phyloP scores from a whole-genome alignment of 2,113 vertebrate species.

The Toxotes chatareus region DNA sequence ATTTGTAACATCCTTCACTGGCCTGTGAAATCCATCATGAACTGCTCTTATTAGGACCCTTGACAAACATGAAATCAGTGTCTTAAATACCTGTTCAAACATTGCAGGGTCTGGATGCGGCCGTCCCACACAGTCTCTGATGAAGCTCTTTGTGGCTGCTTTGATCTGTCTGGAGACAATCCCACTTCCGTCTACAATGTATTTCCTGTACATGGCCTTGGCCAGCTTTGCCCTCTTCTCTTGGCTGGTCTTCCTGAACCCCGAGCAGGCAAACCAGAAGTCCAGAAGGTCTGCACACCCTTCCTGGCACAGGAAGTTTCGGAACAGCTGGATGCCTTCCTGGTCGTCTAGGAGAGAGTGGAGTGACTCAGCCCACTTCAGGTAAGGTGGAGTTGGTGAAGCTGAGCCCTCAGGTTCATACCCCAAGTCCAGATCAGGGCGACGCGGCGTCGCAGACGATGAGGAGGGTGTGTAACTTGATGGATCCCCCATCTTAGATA shows the following conservation, averaged over 20 bases:
- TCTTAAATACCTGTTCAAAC: constrained; percentile 87
- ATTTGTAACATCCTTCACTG: neutral
- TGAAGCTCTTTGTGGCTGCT: constrained; percentile 93
- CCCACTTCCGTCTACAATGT: constrained; percentile 90
- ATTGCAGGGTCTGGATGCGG: constrained; percentile 92
- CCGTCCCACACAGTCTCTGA: constrained; percentile 91
- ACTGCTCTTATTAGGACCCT: neutral
- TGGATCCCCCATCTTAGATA: constrained; percentile 84
- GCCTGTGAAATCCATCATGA: neutral
- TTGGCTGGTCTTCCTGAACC: constrained; percentile 92
- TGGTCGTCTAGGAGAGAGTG: constrained; percentile 95
- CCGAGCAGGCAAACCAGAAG: constrained; percentile 98
- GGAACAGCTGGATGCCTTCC: constrained; percentile 95
- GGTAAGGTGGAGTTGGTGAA: constrained; percentile 92
- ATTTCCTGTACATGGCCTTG: constrained; percentile 97
- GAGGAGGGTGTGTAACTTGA: constrained; percentile 85
- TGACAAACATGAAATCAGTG: constrained; percentile 7
- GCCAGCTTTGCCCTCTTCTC: constrained; percentile 94
- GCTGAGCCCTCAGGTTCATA: constrained; percentile 97
- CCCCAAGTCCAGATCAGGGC: constrained; percentile 93
- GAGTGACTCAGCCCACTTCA: constrained; percentile 96
- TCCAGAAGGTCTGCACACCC: constrained; percentile 93
- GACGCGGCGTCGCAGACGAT: constrained; percentile 86
- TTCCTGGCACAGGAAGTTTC: constrained; percentile 93
- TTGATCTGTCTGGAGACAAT: constrained; percentile 94